Evolutionary conservation across 37 sponge, comb jelly and placozoan species (phyloP).

Genomic region (Haliclona indistincta): DNA sequence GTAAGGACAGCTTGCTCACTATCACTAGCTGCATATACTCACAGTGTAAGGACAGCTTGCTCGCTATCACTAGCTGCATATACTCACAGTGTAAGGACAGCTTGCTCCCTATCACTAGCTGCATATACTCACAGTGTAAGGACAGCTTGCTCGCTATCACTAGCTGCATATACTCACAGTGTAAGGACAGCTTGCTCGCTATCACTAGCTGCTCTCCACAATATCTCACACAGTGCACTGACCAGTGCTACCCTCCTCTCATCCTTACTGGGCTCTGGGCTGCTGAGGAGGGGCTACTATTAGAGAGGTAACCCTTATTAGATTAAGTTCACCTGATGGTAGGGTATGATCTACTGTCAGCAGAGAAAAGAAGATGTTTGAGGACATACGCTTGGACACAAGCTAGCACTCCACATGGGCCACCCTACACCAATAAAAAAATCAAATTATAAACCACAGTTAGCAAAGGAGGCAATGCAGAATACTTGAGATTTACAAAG

Average conservation of each 20-base stretch:
- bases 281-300: too few species aligned
- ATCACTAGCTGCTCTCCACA: constrained; percentile 73
- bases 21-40: too few species aligned
- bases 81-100: too few species aligned
- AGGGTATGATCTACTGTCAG: background rate
- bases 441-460: background rate
- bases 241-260: constrained; percentile 37
- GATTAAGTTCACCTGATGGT: too few species aligned
- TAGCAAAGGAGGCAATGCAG: background rate
- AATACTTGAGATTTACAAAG: background rate
- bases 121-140: too few species aligned
- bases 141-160: too few species aligned
- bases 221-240: constrained; percentile 48
- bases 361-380: constrained; percentile 67
- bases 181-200: constrained; percentile 30
- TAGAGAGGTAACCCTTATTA: too few species aligned
- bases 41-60: too few species aligned
- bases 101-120: too few species aligned
- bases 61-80: too few species aligned
- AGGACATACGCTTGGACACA: constrained; percentile 77
- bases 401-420: constrained; percentile 95
- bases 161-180: constrained; percentile 30
- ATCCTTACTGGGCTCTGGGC: constrained; percentile 13
- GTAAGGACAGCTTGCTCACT: too few species aligned
- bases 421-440: constrained; percentile 57